These are phyloP conservation scores for Sandelia bainsii DNA, from an alignment of 2,797 vertebrate genomes.

Conservation along the genomic window DNA sequence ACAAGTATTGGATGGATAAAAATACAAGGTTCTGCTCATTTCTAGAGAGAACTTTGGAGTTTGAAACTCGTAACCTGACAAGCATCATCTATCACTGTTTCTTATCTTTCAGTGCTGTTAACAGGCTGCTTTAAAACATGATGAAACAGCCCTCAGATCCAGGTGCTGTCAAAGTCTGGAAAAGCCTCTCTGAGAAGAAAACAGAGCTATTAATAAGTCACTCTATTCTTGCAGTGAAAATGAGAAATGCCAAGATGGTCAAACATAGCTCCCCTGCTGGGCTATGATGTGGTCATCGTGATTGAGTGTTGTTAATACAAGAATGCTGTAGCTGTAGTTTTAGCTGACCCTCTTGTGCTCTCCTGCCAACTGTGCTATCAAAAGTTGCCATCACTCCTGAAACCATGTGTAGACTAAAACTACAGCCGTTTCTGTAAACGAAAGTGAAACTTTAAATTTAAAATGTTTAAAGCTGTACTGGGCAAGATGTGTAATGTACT, in stretches of 20 bases:
- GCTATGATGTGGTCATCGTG: constrained; percentile 46
- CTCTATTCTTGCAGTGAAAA: constrained; percentile 11
- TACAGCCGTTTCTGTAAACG: neutral
- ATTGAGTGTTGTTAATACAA: constrained; percentile 36
- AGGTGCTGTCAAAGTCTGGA: constrained; percentile 53
- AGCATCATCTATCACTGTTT: constrained; percentile 60
- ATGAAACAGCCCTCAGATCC: constrained; percentile 59
- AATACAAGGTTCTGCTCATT: constrained; percentile 21
- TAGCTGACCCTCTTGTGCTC: constrained; percentile 22
- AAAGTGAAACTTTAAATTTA: neutral
- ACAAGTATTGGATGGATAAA: constrained; percentile 11
- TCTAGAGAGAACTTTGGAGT: constrained; percentile 45
- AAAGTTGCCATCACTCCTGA: neutral
- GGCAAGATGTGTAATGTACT: constrained; percentile 3
- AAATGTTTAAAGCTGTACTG: neutral
- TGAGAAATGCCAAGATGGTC: constrained; percentile 31
- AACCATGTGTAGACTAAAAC: neutral
- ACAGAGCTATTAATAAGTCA: constrained; percentile 39
- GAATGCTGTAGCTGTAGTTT: constrained; percentile 25
- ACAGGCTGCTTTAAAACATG: constrained; percentile 59
- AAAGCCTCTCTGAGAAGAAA: constrained; percentile 41
- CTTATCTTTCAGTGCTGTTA: constrained; percentile 58
- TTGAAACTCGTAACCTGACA: constrained; percentile 52
- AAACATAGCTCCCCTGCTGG: constrained; percentile 40
- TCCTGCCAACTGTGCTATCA: constrained; percentile 14